A percentile compares a stretch with the other conserved stretches of the same genome.
These are phyloP conservation scores for Gonioctena quinquepunctata DNA, from an alignment of 1,140 invertebrate genomes.

Conservation along the genomic window DNA sequence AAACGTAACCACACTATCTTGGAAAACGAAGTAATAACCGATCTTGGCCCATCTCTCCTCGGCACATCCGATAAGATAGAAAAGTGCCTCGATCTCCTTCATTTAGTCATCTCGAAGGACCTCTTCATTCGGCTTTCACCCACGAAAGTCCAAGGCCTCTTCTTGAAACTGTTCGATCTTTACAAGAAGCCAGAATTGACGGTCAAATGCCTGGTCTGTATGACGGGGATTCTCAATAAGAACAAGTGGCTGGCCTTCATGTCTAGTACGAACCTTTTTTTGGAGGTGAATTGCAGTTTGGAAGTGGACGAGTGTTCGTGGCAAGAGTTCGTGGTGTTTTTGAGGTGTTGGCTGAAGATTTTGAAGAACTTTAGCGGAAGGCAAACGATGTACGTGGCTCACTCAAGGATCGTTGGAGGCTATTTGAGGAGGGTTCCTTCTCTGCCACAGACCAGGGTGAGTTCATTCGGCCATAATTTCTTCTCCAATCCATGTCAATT, in stretches of 20 bases:
- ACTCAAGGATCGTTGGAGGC: background rate
- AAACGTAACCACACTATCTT: constrained; percentile 5
- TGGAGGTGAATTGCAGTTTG: constrained; percentile 1
- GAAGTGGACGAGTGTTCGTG: background rate
- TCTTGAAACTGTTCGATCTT: background rate
- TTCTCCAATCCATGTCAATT: too few species aligned
- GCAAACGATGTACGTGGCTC: background rate
- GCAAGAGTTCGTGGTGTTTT: constrained; percentile 3
- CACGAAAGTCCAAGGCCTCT: background rate
- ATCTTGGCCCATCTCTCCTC: background rate
- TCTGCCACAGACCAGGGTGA: background rate
- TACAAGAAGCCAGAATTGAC: background rate
- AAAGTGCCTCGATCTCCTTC: constrained; percentile 10
- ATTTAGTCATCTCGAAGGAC: background rate
- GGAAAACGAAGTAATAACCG: background rate
- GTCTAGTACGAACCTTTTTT: background rate
- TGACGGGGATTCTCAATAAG: constrained; percentile 6
- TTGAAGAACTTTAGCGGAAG: background rate
- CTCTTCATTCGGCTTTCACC: background rate
- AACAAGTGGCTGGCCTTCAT: background rate
- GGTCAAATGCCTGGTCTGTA: background rate
- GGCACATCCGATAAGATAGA: background rate
- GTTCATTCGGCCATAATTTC: too few species aligned
- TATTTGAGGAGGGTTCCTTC: background rate
- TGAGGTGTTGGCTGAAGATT: constrained; percentile 9